phyloP scores from a whole-genome alignment of 2,888 invertebrate genomes.

The Aricia artaxerxes region DNA sequence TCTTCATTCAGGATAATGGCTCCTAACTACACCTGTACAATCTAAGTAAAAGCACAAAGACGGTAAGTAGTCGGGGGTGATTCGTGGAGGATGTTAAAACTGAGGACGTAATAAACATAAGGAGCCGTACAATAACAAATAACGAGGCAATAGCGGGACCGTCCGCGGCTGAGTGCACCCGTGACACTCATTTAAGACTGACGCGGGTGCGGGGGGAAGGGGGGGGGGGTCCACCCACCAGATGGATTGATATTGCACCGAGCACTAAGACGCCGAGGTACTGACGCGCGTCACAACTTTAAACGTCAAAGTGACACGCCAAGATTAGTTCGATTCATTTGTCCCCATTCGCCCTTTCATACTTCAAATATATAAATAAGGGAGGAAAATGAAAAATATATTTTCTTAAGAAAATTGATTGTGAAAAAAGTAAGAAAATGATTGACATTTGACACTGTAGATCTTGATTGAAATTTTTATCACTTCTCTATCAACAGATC shows the following conservation, averaged over 20 bases:
- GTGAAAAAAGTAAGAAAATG: background rate
- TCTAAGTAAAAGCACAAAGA: conserved; percentile 12
- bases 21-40: background rate
- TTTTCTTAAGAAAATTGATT: background rate
- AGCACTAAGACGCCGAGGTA: conserved; percentile 66
- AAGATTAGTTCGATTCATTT: background rate
- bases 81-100: conserved; percentile 41
- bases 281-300: conserved; percentile 1
- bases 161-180: conserved; percentile 71
- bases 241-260: conserved; percentile 79
- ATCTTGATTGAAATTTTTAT: background rate
- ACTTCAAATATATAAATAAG: background rate
- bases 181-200: conserved; percentile 81
- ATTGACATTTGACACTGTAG: background rate
- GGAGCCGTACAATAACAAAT: conserved; percentile 63
- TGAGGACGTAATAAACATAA: conserved; percentile 49
- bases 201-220: conserved; percentile 56
- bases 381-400: background rate
- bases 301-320: conserved; percentile 13
- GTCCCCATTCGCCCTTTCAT: background rate
- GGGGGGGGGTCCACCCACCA: conserved; percentile 55
- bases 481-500: background rate
- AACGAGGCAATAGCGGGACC: conserved; percentile 70
- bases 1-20: conserved; percentile 13
- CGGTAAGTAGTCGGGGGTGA: background rate